A percentile compares a stretch with the other conserved stretches of the same genome.
Conservation (phyloP, 2,888 invertebrate species). For the Sacculina carcini region DNA sequence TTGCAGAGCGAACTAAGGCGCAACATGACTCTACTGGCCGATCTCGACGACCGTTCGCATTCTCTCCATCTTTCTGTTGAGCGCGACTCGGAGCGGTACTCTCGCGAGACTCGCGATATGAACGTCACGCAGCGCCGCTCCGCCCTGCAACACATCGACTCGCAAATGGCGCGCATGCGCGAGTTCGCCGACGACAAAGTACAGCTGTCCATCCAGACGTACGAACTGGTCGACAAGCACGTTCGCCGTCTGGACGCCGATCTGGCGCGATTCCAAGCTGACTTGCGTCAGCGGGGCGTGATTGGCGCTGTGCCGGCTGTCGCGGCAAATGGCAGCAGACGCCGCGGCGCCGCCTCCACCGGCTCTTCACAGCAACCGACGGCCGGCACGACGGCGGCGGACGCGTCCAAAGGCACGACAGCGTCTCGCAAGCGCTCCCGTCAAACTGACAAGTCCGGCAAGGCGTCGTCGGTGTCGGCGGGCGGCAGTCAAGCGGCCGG, state of each 20-base stretch:
- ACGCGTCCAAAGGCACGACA: no score
- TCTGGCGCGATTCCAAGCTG: constrained; percentile 81
- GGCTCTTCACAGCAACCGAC: no score
- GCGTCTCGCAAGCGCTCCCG: not conserved
- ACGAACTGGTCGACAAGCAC: constrained; percentile 89
- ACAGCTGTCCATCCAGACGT: constrained; percentile 86
- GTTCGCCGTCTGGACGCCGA: constrained; percentile 85
- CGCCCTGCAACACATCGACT: constrained; percentile 42
- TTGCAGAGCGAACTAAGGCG: constrained; percentile 78
- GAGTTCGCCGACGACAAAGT: constrained; percentile 95
- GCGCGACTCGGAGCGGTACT: constrained; percentile 35
- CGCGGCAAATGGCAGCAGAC: constrained; percentile 29
- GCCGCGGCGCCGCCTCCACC: constrained; percentile 29
- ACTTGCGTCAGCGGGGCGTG: constrained; percentile 78
- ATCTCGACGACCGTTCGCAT: constrained; percentile 74
- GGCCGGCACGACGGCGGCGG: not conserved
- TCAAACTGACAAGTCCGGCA: not conserved
- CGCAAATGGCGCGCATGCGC: not conserved
- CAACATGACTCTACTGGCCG: constrained; percentile 85
- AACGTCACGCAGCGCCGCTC: constrained; percentile 53
- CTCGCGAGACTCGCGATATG: constrained; percentile 41
- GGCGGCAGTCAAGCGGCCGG: not conserved
- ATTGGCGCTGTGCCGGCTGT: constrained; percentile 44
- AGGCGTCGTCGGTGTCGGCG: not conserved
- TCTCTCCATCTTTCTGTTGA: constrained; percentile 21